phyloP scores from a whole-genome alignment of 2,113 vertebrate genomes.

The Emydura subglobosa region DNA sequence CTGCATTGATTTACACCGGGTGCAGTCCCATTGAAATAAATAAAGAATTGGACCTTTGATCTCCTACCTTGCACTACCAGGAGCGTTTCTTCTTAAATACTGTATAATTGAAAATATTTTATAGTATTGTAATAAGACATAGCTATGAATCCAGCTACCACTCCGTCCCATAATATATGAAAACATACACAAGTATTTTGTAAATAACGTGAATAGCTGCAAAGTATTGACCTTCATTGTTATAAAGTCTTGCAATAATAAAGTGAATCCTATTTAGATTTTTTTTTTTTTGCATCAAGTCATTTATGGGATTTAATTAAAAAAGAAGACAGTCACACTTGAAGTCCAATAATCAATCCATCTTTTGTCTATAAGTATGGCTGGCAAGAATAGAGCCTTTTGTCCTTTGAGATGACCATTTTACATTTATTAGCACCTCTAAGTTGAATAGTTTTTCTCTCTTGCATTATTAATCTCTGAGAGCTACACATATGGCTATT shows the following conservation, averaged over 20 bases:
- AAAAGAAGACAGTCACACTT: background rate
- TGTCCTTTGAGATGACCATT: background rate
- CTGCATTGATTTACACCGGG: fast-evolving
- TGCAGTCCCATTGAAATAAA: background rate
- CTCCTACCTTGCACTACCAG: background rate
- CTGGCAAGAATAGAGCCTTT: background rate
- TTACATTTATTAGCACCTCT: background rate
- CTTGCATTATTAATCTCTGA: too few relatives aligned
- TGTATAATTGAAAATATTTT: background rate
- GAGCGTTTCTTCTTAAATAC: background rate
- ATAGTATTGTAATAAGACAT: background rate
- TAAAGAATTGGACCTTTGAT: background rate
- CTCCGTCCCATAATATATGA: background rate
- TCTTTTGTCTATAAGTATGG: background rate
- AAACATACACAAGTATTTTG: background rate
- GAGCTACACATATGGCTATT: too few relatives aligned
- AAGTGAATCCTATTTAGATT: background rate
- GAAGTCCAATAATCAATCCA: background rate
- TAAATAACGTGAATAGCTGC: background rate
- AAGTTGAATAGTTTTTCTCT: background rate
- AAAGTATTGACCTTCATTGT: background rate
- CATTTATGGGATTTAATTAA: background rate
- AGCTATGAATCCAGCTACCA: background rate
- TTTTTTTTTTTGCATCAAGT: background rate
- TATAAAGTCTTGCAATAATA: background rate